These are phyloP conservation scores for Nebria salina DNA, from an alignment of 2,888 invertebrate genomes.

Conservation along the genomic window DNA sequence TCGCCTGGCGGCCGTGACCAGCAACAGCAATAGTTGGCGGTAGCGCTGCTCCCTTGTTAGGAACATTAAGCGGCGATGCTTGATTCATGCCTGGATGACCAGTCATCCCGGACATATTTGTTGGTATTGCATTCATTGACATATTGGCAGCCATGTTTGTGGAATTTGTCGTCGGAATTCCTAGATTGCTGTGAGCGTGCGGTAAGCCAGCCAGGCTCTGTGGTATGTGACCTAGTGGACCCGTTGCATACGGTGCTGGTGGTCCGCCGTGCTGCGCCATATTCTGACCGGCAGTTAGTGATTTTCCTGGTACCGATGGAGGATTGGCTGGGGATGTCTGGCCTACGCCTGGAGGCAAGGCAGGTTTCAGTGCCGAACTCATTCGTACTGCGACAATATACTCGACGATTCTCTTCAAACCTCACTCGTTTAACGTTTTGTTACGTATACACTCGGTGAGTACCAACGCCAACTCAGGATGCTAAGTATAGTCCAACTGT, in stretches of 20 bases:
- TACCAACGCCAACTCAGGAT: not conserved
- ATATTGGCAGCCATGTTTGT: constrained; percentile 36
- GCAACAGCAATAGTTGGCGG: constrained; percentile 28
- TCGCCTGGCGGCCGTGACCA: constrained; percentile 26
- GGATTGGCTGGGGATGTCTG: constrained; percentile 56
- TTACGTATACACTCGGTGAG: not conserved
- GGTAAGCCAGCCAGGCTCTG: constrained; percentile 55
- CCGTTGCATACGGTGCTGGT: constrained; percentile 56
- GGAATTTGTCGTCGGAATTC: constrained; percentile 9
- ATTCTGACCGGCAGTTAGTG: constrained; percentile 56
- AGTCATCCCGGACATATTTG: constrained; percentile 35
- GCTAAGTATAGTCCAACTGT: not conserved
- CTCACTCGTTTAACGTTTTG: constrained; percentile 4
- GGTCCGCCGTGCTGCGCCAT: constrained; percentile 48
- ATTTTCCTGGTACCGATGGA: constrained; percentile 55
- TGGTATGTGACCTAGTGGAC: constrained; percentile 56
- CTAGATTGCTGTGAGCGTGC: constrained; percentile 48
- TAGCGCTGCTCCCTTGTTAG: constrained; percentile 13
- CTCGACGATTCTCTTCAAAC: not conserved
- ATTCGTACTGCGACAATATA: constrained; percentile 60
- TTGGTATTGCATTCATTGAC: constrained; percentile 28
- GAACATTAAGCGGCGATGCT: constrained; percentile 24
- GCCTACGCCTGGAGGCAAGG: constrained; percentile 64
- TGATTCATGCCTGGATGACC: constrained; percentile 33
- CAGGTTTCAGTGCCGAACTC: constrained; percentile 73